phyloP scores from a whole-genome alignment of 2,888 invertebrate species.

The Cephus spinipes region DNA sequence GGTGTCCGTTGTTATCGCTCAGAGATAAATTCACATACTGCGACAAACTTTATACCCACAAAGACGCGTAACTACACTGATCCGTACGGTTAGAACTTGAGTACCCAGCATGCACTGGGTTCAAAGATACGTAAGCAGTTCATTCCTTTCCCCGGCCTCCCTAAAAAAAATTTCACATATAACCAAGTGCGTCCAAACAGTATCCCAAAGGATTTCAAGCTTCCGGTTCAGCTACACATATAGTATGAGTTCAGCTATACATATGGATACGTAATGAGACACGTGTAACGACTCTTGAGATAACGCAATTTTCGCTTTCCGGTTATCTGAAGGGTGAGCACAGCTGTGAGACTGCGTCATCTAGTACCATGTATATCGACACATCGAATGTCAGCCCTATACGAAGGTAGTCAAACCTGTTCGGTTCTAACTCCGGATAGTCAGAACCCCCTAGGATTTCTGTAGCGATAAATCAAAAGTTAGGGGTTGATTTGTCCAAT shows the following conservation, averaged over 20 bases:
- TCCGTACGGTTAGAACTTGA: neutral
- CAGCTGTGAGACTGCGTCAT: neutral
- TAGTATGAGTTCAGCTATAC: neutral
- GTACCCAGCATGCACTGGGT: neutral
- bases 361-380: neutral
- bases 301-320: neutral
- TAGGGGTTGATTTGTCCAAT: neutral
- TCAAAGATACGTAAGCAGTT: neutral
- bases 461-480: neutral
- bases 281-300: neutral
- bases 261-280: neutral
- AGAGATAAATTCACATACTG: conserved; percentile 11
- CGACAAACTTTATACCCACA: neutral
- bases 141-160: neutral
- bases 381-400: neutral
- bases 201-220: neutral
- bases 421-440: neutral
- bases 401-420: neutral
- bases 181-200: neutral
- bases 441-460: neutral
- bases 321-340: neutral
- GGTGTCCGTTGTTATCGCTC: conserved; percentile 5
- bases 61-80: neutral
- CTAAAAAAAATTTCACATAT: neutral
- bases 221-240: neutral